Evolutionary conservation across 2,113 vertebrate species (phyloP).

Genomic region (Saguinus midas): DNA sequence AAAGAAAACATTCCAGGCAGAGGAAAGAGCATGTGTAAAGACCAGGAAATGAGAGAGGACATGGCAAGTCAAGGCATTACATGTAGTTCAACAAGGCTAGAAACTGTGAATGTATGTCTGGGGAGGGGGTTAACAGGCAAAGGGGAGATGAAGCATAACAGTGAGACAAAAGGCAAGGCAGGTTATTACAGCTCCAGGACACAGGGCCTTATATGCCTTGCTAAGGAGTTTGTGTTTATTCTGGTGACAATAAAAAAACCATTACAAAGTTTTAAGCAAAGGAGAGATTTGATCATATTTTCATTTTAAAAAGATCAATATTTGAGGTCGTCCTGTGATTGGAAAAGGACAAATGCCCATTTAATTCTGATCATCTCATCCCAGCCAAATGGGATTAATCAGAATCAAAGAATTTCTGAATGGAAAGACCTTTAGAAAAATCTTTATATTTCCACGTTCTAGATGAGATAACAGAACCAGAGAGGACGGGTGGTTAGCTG

Average conservation of each 20-base stretch:
- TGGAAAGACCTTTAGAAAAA: not conserved
- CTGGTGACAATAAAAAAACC: not conserved
- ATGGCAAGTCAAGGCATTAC: not conserved
- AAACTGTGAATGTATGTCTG: not conserved
- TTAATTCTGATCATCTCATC: slow-evolving; percentile 8
- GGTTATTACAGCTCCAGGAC: not conserved
- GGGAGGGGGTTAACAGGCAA: not conserved
- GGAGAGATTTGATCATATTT: not conserved
- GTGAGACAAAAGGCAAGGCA: not conserved
- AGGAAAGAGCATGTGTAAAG: not conserved
- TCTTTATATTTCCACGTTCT: not conserved
- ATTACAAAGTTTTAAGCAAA: not conserved
- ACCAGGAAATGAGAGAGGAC: not conserved
- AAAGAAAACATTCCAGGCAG: not conserved
- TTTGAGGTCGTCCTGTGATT: not conserved
- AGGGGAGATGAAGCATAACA: not conserved
- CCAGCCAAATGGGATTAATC: not conserved
- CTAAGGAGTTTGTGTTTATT: not conserved
- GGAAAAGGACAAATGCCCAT: not conserved
- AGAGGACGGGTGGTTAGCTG: not conserved
- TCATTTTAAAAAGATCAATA: not conserved
- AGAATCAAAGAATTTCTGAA: not conserved
- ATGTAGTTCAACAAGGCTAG: not conserved
- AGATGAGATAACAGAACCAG: not conserved
- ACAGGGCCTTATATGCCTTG: not conserved